Conservation (phyloP, 2,113 vertebrate genomes). For the Misgurnus mizolepis region DNA sequence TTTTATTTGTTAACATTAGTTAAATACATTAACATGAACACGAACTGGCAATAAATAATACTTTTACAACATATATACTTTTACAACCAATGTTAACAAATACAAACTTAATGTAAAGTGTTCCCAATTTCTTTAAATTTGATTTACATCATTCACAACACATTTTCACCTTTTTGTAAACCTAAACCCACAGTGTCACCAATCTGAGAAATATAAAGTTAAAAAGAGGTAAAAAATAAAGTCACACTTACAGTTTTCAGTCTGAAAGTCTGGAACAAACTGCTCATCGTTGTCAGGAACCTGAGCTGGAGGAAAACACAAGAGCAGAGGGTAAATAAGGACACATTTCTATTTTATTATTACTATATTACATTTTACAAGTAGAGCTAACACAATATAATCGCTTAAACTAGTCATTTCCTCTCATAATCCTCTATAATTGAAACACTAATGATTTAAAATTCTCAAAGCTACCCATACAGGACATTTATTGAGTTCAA, state of each 20-base stretch:
- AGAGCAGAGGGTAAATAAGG: conserved; percentile 19
- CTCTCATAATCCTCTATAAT: conserved; percentile 48
- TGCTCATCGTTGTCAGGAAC: conserved; percentile 99
- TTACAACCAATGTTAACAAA: too few species aligned
- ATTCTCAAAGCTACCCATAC: conserved; percentile 31
- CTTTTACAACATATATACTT: too few species aligned
- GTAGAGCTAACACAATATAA: conserved; percentile 43
- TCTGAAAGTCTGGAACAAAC: conserved; percentile 99
- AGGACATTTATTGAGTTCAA: conserved; percentile 48
- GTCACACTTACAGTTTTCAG: conserved; percentile 97
- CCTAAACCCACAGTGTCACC: too few species aligned
- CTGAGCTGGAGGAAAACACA: conserved; percentile 80
- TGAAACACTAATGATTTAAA: conserved; percentile 51
- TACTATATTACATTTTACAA: background rate
- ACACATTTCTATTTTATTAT: conserved; percentile 27
- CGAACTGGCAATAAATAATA: too few species aligned
- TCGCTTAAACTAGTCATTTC: conserved; percentile 45
- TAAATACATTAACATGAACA: too few species aligned
- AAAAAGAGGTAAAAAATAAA: background rate
- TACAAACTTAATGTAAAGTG: too few species aligned
- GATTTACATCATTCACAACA: too few species aligned
- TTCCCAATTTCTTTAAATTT: too few species aligned
- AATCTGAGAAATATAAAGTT: too few species aligned
- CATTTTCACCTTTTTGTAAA: too few species aligned
- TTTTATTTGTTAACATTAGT: too few species aligned